These are phyloP conservation scores for Furnarius figulus DNA, from an alignment of 2,113 vertebrate species.

Conservation along the genomic window DNA sequence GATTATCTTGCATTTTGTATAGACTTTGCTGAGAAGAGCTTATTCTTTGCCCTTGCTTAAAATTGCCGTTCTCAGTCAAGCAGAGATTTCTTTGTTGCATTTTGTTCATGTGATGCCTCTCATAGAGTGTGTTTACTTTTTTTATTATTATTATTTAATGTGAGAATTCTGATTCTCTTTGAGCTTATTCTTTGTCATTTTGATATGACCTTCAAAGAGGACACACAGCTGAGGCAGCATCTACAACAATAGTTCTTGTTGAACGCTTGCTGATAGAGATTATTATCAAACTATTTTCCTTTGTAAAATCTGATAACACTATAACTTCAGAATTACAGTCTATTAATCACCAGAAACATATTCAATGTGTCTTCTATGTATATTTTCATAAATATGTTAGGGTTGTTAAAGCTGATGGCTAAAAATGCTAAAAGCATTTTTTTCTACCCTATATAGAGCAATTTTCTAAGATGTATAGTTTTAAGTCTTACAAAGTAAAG, in stretches of 20 bases:
- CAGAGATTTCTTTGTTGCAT: background rate
- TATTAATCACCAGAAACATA: background rate
- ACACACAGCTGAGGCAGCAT: background rate
- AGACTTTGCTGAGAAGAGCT: background rate
- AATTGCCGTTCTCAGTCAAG: slow-evolving; percentile 12
- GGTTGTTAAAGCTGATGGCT: background rate
- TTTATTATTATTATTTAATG: background rate
- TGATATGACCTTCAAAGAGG: background rate
- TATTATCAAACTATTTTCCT: background rate
- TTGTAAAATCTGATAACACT: background rate
- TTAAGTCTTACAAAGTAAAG: background rate
- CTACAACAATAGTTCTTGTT: background rate
- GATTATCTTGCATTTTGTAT: slow-evolving; percentile 25
- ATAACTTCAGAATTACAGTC: background rate
- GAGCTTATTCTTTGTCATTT: background rate
- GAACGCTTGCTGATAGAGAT: background rate
- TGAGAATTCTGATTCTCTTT: background rate
- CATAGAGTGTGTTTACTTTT: background rate
- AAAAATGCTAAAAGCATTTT: background rate
- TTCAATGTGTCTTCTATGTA: background rate
- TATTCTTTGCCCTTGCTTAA: slow-evolving; percentile 2
- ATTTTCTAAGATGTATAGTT: background rate
- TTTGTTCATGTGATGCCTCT: background rate
- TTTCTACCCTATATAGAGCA: background rate
- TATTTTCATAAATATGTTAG: background rate